Evolutionary conservation across 53 echinoderm and acorn worm genomes (phyloP), one percentile per base, ranked within the genome.

Genomic region (Crossaster papposus): DNA sequence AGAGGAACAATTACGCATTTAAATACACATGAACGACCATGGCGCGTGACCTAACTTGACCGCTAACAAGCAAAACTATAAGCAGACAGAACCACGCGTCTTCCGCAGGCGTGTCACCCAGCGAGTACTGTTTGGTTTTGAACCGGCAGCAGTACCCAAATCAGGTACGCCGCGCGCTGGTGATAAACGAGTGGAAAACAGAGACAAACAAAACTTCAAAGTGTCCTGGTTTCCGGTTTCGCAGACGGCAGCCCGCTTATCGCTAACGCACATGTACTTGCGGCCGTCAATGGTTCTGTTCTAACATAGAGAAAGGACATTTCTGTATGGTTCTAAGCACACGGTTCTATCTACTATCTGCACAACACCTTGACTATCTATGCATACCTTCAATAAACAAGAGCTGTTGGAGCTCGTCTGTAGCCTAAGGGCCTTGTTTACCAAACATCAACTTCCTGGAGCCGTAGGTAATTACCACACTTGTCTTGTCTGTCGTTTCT

Each of bases 181-280:
- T 33, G 36, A 36, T 35, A 24, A 28, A 71, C 23, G 32, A 9
- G 3, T 34, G 76, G 22, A 20, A 51, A 44, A 44, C 6, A 44
- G 44, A 44, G 9, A 44, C n/a, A 44, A 44, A 44, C 9, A 44
- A 50, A 78, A 51, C 78, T 78, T 78, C 78, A 78, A 78, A 72
- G 85, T 53, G 72, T 72, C 8, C 84, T 72, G 18, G 26, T 87
- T 87, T 87, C 87, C 77, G 87, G 87, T 87, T 36, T 86, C 55
- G 15, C 80, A 87, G 58, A 85, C 76, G 20, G 72, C 35, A n/a
- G 62, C 36, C 29, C 58, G 77, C 87, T 87, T 87, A 77, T 87
- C 87, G 87, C 30, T 35, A 62, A 12, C 20, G 35, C 26, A 34
- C 87, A 87, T 58, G 58, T 58, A 31, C 58, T 26, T 44, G 44